Percentiles rank a stretch among this genome's conserved stretches.
phyloP scores from a whole-genome alignment of 64 coral and sea anemone genomes.

The Exaiptasia diaphana region DNA sequence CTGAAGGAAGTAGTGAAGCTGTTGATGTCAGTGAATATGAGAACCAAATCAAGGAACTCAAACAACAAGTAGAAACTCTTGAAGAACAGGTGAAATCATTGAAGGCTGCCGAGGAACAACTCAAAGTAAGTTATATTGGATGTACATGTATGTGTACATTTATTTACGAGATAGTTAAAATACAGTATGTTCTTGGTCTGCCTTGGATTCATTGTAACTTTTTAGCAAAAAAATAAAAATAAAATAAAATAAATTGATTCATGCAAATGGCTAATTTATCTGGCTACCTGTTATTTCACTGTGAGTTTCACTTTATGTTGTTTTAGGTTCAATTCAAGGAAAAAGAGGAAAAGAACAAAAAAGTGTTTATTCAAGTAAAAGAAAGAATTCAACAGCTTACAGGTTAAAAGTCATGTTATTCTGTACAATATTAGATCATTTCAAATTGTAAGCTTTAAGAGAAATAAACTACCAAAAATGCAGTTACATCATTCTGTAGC shows the following conservation, averaged over 20 bases:
- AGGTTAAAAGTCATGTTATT: slow-evolving; percentile 15
- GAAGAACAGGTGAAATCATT: slow-evolving; percentile 61
- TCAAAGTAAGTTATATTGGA: slow-evolving; percentile 35
- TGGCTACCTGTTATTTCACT: too few species aligned
- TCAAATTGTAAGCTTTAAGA: background rate
- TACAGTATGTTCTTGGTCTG: too few species aligned
- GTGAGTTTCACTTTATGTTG: too few species aligned
- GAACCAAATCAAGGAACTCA: slow-evolving; percentile 64
- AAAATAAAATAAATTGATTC: too few species aligned
- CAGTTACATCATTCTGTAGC: too few species aligned
- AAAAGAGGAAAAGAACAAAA: slow-evolving; percentile 87
- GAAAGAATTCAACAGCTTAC: slow-evolving; percentile 74
- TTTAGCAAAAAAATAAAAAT: too few species aligned
- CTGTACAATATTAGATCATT: background rate
- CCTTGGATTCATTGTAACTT: too few species aligned
- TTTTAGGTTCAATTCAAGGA: slow-evolving; percentile 55
- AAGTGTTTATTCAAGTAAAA: slow-evolving; percentile 67
- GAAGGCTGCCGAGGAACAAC: slow-evolving; percentile 74
- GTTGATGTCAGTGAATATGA: slow-evolving; percentile 31
- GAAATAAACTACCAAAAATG: background rate
- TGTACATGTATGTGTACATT: too few species aligned
- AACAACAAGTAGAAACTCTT: slow-evolving; percentile 50
- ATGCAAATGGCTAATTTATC: too few species aligned
- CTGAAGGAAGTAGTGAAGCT: too few species aligned
- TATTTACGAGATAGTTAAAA: too few species aligned